Percentiles rank a stretch among this genome's conserved stretches.
These are phyloP conservation scores for Sebastes schlegelii DNA, from an alignment of 2,113 vertebrate genomes.

Conservation along the genomic window DNA sequence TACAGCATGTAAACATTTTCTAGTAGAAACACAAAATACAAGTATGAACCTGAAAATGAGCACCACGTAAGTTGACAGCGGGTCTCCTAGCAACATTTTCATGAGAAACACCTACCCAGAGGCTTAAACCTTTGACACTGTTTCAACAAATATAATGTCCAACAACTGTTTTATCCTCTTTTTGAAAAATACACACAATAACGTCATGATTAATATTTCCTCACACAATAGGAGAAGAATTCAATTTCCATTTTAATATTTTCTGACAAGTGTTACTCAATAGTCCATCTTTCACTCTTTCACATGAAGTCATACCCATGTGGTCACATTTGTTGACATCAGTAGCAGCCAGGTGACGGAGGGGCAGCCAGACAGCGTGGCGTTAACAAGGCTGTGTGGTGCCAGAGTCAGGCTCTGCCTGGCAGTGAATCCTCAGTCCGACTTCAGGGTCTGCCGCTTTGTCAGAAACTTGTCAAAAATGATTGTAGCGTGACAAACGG, in stretches of 20 bases:
- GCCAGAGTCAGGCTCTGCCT: constrained; percentile 30
- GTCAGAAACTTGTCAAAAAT: constrained; percentile 32
- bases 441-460: constrained; percentile 14
- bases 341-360: constrained; percentile 13
- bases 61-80: neutral
- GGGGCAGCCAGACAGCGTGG: constrained; percentile 9
- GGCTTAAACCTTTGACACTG: too few species aligned
- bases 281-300: neutral
- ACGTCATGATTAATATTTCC: neutral
- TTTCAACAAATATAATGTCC: too few species aligned
- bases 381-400: constrained; percentile 21
- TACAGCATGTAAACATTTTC: too few species aligned
- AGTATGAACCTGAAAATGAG: too few species aligned
- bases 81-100: constrained; percentile 1
- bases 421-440: neutral
- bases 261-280: neutral
- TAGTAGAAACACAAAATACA: too few species aligned
- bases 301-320: constrained; percentile 19
- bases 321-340: constrained; percentile 34
- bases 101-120: neutral
- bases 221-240: neutral
- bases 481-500: neutral
- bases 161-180: too few species aligned
- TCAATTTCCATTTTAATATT: neutral
- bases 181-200: too few species aligned